A percentile compares a stretch with the other conserved stretches of the same genome.
Evolutionary conservation across 2,888 invertebrate genomes (phyloP).

Genomic region (Seira ritae): DNA sequence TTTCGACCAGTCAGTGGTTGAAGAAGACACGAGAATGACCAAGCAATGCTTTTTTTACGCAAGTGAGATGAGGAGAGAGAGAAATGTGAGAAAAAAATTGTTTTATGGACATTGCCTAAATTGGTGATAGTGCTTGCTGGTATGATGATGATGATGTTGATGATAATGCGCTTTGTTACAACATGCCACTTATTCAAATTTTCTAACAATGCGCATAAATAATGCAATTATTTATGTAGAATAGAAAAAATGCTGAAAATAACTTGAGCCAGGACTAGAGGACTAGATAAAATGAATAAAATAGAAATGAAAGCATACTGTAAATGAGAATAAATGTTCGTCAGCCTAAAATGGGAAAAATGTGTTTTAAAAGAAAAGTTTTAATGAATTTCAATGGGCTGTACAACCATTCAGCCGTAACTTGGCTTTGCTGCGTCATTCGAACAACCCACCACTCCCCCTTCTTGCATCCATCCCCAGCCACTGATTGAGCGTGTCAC

Average conservation of each 20-base stretch:
- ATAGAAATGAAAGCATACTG: background rate
- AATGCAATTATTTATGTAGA: constrained; percentile 9
- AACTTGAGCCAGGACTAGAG: background rate
- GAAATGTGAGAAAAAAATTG: constrained; percentile 1
- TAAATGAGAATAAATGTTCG: background rate
- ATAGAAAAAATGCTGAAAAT: constrained; percentile 21
- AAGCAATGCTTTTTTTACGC: background rate
- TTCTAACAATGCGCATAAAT: constrained; percentile 17
- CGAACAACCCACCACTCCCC: constrained; percentile 11
- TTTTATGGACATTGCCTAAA: constrained; percentile 43
- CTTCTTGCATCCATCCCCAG: background rate
- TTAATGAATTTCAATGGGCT: constrained; percentile 8
- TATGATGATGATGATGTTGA: background rate
- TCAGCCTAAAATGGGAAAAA: constrained; percentile 12
- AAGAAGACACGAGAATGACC: constrained; percentile 6
- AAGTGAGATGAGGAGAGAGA: background rate
- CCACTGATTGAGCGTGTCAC: constrained; percentile 3
- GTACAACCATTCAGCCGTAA: background rate
- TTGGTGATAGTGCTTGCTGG: constrained; percentile 16
- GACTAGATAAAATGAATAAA: background rate
- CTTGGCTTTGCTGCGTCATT: background rate
- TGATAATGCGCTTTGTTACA: background rate
- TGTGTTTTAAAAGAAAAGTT: background rate
- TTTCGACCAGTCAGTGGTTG: too few relatives aligned
- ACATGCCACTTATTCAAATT: background rate